Conservation (phyloP, 2,797 vertebrate genomes). For the Melanotaenia parkinsoni region DNA sequence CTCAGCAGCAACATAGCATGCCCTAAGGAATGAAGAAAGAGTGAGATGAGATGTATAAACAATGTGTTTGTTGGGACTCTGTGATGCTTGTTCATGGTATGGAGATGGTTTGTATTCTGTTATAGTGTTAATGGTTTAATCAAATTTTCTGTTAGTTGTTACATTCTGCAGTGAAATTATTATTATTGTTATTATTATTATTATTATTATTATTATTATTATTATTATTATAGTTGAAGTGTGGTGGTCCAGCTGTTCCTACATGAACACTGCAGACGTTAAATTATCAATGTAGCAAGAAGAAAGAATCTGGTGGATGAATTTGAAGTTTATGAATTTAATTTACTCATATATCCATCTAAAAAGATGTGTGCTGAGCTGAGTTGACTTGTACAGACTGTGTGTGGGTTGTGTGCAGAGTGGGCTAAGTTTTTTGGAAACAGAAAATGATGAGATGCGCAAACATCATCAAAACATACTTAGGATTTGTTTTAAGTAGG, state of each 20-base stretch:
- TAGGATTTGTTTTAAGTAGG: too few species aligned
- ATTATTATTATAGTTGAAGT: too few species aligned
- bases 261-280: neutral
- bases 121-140: too few species aligned
- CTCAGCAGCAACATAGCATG: slow-evolving; percentile 34
- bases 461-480: neutral
- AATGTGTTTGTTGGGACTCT: neutral
- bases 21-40: slow-evolving; percentile 28
- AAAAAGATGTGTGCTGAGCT: slow-evolving; percentile 13
- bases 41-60: slow-evolving; percentile 12
- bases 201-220: too few species aligned
- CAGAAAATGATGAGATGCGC: neutral
- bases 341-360: neutral
- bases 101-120: slow-evolving; percentile 31
- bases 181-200: too few species aligned
- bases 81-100: slow-evolving; percentile 39
- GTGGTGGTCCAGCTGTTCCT: neutral
- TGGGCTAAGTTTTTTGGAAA: slow-evolving; percentile 30
- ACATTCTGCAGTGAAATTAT: too few species aligned
- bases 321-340: neutral
- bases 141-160: too few species aligned
- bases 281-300: neutral
- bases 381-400: slow-evolving; percentile 20
- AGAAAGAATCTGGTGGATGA: neutral
- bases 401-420: slow-evolving; percentile 33